phyloP scores from a whole-genome alignment of 1,140 invertebrate species.

The Panagrolaimus sp. region DNA sequence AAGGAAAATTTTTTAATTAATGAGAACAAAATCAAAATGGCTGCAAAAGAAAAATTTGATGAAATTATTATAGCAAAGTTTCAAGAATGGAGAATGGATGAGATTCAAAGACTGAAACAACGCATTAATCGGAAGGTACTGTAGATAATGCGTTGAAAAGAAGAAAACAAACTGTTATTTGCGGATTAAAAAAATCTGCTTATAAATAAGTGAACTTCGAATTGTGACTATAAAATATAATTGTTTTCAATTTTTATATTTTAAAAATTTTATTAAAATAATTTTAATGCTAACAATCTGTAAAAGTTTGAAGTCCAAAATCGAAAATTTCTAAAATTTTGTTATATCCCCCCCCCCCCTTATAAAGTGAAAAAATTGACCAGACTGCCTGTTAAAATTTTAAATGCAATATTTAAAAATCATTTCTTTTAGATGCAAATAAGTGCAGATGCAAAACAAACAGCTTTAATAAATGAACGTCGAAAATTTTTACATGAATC shows the following conservation, averaged over 20 bases:
- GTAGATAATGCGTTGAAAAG: neutral
- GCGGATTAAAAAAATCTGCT: no score
- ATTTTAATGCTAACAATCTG: no score
- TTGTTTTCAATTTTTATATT: no score
- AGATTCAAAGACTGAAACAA: slow-evolving; percentile 8
- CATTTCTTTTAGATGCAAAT: slow-evolving; percentile 12
- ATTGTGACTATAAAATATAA: no score
- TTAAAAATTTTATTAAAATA: no score
- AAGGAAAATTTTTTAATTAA: neutral
- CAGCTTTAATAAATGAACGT: neutral
- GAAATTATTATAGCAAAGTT: neutral
- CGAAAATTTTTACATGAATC: neutral
- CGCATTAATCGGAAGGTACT: slow-evolving; percentile 3
- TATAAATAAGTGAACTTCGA: no score
- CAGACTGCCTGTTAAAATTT: no score
- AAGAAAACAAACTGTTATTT: neutral
- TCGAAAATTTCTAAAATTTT: no score
- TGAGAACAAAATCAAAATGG: neutral
- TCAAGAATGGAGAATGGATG: slow-evolving; percentile 8
- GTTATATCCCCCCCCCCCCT: no score
- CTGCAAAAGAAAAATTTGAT: slow-evolving; percentile 8
- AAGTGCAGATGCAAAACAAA: neutral
- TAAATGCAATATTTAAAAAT: no score
- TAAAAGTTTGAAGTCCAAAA: no score
- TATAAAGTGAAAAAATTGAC: no score